Evolutionary conservation across 1,140 invertebrate species (phyloP), one percentile per base, ranked within the genome.

Genomic region (Drosophila virilis): DNA sequence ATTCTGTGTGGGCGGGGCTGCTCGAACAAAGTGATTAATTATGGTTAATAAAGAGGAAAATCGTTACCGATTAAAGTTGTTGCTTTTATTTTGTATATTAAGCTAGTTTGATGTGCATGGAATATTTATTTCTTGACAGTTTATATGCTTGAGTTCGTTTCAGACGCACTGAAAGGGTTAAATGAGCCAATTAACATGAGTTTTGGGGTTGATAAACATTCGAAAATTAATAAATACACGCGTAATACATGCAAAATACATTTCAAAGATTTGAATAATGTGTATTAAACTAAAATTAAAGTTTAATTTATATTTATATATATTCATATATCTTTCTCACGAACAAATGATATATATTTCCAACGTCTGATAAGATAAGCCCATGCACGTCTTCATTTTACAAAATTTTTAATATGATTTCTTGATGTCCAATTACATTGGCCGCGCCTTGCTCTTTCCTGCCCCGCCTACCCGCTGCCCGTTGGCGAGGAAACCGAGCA

Each of bases 31-130:
- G 60, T 83, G 84, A 89, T 89, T 88, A 88, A 88, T 88, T 78
- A 80, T 79, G 79, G 74, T 70, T 86, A 86, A 88, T 79, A 86
- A 74, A 51, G 73, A 37, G 83, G 76, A 83, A 86, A 88, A 74
- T 80, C 78, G 68, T 68, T 59, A 54, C 33, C 83, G 60, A 81
- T 71, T 65, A 40, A 37, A 15, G 35, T 35, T 38, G 13, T 22
- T 45, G 38, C 28, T 40, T 17, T 50, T n/a, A 37, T 28, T 28
- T 28, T 28, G 22, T 28, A 28, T 28, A 4, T 50, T 52, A 60
- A 73, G 71, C 67, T 77, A 59, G 62, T 71, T 54, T 70, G 38
- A 80, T 50, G 73, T 70, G 58, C 51, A 43, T 57, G 43, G 52
- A 69, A 70, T 66, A 67, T 57, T 65, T 46, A 67, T 32, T 69